A percentile compares a stretch with the other conserved stretches of the same genome.
phyloP scores from a whole-genome alignment of 2,888 invertebrate genomes.

The Macrophya annulata region DNA sequence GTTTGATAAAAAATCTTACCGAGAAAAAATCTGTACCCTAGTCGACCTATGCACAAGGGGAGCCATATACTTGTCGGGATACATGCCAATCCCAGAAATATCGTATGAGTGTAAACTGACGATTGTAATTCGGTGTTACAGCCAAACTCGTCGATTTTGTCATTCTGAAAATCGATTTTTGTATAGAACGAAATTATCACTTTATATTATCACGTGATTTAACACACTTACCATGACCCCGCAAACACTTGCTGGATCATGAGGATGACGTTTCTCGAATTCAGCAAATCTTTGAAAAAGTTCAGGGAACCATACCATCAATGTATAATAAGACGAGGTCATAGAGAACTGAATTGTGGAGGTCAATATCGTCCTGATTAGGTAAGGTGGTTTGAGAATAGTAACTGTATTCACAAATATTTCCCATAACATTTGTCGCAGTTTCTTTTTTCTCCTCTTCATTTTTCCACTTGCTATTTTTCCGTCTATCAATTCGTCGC shows the following conservation, averaged over 20 bases:
- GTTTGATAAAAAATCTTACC: slow-evolving; percentile 81
- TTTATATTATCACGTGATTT: not conserved
- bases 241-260: slow-evolving; percentile 87
- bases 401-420: slow-evolving; percentile 88
- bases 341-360: slow-evolving; percentile 91
- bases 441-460: slow-evolving; percentile 82
- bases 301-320: slow-evolving; percentile 96
- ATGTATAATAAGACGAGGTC: slow-evolving; percentile 92
- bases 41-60: slow-evolving; percentile 88
- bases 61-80: slow-evolving; percentile 90
- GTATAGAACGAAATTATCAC: not conserved
- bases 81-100: slow-evolving; percentile 89
- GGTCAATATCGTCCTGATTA: slow-evolving; percentile 87
- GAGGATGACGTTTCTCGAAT: slow-evolving; percentile 85
- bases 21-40: slow-evolving; percentile 90
- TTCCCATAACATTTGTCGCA: slow-evolving; percentile 84
- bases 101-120: slow-evolving; percentile 87
- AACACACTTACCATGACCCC: slow-evolving; percentile 78
- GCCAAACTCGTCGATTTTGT: slow-evolving; percentile 77
- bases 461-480: slow-evolving; percentile 57
- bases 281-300: slow-evolving; percentile 89
- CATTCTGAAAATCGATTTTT: not conserved
- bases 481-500: slow-evolving; percentile 62
- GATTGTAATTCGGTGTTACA: slow-evolving; percentile 85
- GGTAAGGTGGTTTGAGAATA: slow-evolving; percentile 86